These are phyloP conservation scores for Zapornia atra DNA, from an alignment of 2,113 vertebrate species.

Conservation along the genomic window DNA sequence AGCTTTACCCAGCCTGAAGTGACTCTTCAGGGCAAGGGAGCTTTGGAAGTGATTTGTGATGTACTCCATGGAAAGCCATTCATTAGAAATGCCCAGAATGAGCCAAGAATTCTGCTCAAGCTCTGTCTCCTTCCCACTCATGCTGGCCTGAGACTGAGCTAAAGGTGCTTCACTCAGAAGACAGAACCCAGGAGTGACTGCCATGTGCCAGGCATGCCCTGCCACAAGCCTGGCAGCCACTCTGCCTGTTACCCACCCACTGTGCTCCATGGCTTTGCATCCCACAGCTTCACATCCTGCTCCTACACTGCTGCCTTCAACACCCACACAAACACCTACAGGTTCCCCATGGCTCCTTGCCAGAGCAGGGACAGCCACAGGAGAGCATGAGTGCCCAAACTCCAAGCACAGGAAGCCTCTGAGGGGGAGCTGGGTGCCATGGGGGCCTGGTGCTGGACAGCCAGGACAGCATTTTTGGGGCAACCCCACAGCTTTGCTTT, in stretches of 20 bases:
- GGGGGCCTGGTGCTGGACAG: background rate
- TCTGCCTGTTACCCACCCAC: background rate
- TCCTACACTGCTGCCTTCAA: background rate
- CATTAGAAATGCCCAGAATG: background rate
- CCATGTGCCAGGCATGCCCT: rapidly evolving
- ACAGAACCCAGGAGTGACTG: background rate
- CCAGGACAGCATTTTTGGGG: background rate
- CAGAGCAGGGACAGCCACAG: background rate
- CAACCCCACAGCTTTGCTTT: background rate
- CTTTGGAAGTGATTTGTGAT: rapidly evolving
- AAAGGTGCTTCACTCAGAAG: background rate
- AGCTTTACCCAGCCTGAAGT: background rate
- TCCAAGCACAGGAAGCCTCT: background rate
- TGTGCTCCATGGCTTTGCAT: too few relatives aligned
- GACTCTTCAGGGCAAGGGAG: background rate
- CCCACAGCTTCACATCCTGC: too few relatives aligned
- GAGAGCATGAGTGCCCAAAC: background rate
- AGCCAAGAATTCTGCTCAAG: background rate
- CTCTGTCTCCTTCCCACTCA: background rate
- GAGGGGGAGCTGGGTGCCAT: rapidly evolving
- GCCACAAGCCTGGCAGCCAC: background rate
- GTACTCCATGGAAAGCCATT: background rate
- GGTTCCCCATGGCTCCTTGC: background rate
- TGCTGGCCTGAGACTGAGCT: background rate
- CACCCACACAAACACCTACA: background rate